Evolutionary conservation across 2,113 vertebrate genomes (phyloP).

Genomic region (Aegypius monachus): DNA sequence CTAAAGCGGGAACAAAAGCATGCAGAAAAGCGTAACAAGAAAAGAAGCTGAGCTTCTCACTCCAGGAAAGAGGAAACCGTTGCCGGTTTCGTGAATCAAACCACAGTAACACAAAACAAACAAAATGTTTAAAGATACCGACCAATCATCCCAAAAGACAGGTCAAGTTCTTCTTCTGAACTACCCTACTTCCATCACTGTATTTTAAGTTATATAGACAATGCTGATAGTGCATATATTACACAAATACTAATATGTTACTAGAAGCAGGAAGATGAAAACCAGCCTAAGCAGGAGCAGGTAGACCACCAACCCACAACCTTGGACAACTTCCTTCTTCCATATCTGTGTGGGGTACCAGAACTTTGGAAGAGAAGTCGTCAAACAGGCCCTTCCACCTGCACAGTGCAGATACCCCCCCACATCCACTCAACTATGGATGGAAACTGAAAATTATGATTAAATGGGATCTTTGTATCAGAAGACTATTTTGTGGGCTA

Average conservation of each 20-base stretch:
- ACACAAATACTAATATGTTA: neutral
- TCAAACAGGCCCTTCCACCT: neutral
- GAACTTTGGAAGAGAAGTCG: neutral
- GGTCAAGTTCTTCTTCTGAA: neutral
- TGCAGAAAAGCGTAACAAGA: rapidly evolving
- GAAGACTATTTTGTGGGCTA: neutral
- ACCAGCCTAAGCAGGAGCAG: neutral
- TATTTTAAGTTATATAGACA: neutral
- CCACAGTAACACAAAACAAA: neutral
- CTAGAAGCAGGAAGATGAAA: neutral
- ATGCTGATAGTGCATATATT: rapidly evolving
- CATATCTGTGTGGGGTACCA: rapidly evolving
- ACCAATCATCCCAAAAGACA: neutral
- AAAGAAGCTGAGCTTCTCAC: neutral
- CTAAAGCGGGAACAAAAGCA: neutral
- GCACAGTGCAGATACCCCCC: neutral
- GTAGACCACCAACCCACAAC: rapidly evolving
- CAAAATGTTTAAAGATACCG: neutral
- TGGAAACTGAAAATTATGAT: neutral
- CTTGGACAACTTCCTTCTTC: neutral
- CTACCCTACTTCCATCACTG: neutral
- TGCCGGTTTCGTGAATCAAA: neutral
- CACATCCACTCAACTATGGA: neutral
- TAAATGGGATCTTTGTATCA: neutral
- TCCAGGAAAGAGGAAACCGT: neutral